Evolutionary conservation across 2,113 vertebrate species (phyloP), one percentile per base, ranked within the genome.

Genomic region (Alethe castanea): DNA sequence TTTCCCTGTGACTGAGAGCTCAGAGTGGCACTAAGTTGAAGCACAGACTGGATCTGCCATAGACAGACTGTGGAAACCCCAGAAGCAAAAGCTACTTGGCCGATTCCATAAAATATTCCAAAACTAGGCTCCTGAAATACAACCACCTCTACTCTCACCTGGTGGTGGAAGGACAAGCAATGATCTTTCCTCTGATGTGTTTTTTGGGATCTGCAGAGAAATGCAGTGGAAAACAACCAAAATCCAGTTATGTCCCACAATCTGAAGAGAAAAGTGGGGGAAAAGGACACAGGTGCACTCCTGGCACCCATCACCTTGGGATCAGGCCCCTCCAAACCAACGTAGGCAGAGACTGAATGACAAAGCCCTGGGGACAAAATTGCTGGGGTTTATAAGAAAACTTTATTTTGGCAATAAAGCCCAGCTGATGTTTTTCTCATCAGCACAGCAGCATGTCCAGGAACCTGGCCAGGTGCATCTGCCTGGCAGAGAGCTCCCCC

Each of bases 161-260:
- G 29, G 99, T 99, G 60, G 99, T 99, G 61, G 99, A 99, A 33
- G 99, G 98, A 9, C 98, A 98, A 50, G 99, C 98, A 12, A 99
- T 96, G 86, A 99, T 99, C 74, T 99, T 99, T 76, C 99, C 99
- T 77, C 99, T 99, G 7, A 99, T 99, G 4, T 98, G 98, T 80
- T 99, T 99, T 90, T 99, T 99, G 66, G 99, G 99, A 94, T 99
- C 99, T 64, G 99, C 98, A n/a, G 99, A 97, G 92, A 99, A 99
- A 99, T 99, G 88, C 7, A 48, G 35, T 33, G 76, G 92, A 84
- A 81, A 78, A 60, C 29, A 62, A 40, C 33, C 22, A 52, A 36
- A 45, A 61, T 25, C 8, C 59, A 9, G 57, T 70, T 42, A 44
- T 40, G 45, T 35, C 8, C 29, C 59, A 91, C 3, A 61, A 12